A percentile compares a stretch with the other conserved stretches of the same genome.
phyloP scores from a whole-genome alignment of 2,888 invertebrate species.

The Beris morrisii region DNA sequence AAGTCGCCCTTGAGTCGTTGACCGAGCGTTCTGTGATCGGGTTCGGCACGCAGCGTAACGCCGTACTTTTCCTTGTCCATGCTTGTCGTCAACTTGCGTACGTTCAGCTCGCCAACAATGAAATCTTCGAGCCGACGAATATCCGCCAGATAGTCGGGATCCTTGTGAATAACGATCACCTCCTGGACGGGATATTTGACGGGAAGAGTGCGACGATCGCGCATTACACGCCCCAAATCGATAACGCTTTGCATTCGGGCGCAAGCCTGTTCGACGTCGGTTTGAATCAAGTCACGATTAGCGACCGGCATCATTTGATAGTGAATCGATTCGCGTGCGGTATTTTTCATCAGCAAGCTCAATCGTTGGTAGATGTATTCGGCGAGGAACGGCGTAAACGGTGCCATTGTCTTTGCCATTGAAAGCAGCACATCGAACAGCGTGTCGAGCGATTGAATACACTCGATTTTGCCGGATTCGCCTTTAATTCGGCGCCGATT shows the following conservation, averaged over 20 bases:
- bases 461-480: constrained; percentile 79
- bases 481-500: constrained; percentile 95
- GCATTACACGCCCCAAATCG: constrained; percentile 87
- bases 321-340: constrained; percentile 69
- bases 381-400: constrained; percentile 95
- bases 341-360: constrained; percentile 60
- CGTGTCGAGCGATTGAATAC: constrained; percentile 81
- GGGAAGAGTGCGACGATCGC: constrained; percentile 92
- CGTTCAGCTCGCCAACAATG: constrained; percentile 90
- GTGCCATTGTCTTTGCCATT: constrained; percentile 92
- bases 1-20: constrained; percentile 86
- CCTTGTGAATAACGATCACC: constrained; percentile 91
- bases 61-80: constrained; percentile 92
- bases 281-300: constrained; percentile 71
- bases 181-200: constrained; percentile 96
- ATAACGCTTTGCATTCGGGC: constrained; percentile 92
- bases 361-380: constrained; percentile 94
- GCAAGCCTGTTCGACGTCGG: constrained; percentile 86
- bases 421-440: constrained; percentile 85
- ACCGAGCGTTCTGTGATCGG: constrained; percentile 86
- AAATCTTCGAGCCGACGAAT: constrained; percentile 79
- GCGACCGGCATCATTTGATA: constrained; percentile 86
- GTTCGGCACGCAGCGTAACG: constrained; percentile 87
- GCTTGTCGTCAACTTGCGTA: constrained; percentile 79
- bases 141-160: constrained; percentile 74